Evolutionary conservation across 1,140 invertebrate species (phyloP), one percentile per base, ranked within the genome.

Genomic region (Achroia grisella): DNA sequence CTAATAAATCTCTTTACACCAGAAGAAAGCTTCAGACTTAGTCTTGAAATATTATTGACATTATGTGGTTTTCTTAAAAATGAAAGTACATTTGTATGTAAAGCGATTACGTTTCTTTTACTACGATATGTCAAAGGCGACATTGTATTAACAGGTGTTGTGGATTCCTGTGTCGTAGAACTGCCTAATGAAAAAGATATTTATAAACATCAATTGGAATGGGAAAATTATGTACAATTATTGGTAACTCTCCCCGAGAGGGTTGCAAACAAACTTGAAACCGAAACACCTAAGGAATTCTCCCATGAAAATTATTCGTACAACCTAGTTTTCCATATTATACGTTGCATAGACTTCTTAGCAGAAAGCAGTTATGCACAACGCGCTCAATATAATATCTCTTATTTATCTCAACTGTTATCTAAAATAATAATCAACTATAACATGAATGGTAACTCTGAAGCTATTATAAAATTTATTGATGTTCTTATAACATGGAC

Each of bases 231-330:
- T 10, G 75, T 92, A 0, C 91, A 93, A 62, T 61, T 89, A 15
- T 44, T 94, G 30, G 71, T 90, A 0, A 90, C 91, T 1, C 52
- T 94, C 36, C 93, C 93, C 0, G 89, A 85, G 54, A 74, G 89
- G 50, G 75, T 94, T 0, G 90, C 91, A 3, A 95, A 94, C 68
- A 87, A 86, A 52, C 48, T 91, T 6, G 64, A 89, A 33, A 74
- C 66, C 0, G 76, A 89, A 32, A 72, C 89, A 1, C 87, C 89
- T 0, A 75, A 88, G 29, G 80, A 87, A n/a, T 93, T 92, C 65
- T 69, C 81, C 0, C 71, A 85, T 0, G 76, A 88, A n/a, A 80
- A 84, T 11, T 93, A 89, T 68, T 76, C 87, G 1, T 88, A 87
- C 46, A 58, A 89, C n/a, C 57, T 94, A 0, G 71, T 88, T 10